Percentiles rank a stretch among this genome's conserved stretches.
Evolutionary conservation across 2,113 vertebrate species (phyloP).

Genomic region (Sorex araneus): DNA sequence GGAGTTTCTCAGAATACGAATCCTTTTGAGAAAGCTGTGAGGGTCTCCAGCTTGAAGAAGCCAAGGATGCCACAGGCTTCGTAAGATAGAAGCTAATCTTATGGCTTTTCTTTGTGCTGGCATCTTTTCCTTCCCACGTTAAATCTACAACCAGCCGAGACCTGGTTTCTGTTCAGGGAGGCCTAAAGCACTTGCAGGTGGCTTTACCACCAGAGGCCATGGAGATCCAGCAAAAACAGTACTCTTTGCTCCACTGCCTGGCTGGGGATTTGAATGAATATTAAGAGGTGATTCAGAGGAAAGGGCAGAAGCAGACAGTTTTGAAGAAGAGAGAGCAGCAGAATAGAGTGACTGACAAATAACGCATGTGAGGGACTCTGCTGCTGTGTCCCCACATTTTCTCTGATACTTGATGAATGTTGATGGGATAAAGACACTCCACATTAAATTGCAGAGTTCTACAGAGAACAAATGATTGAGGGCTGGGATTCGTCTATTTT

Average conservation of each 20-base stretch:
- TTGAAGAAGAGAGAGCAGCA: background rate
- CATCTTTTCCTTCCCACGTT: background rate
- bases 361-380: background rate
- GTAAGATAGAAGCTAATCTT: background rate
- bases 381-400: background rate
- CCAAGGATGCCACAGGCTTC: background rate
- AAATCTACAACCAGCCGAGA: background rate
- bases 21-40: background rate
- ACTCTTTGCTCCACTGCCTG: background rate
- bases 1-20: constrained; percentile 8
- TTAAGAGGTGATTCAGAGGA: constrained; percentile 31
- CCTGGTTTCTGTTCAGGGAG: background rate
- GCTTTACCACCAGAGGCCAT: background rate
- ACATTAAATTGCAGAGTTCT: background rate
- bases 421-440: background rate
- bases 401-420: background rate
- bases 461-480: constrained; percentile 3
- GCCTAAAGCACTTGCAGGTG: background rate
- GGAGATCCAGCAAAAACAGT: background rate
- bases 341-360: background rate
- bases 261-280: constrained; percentile 27
- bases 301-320: background rate
- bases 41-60: background rate
- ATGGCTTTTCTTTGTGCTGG: background rate
- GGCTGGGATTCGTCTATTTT: constrained; percentile 4